Evolutionary conservation across 2,113 vertebrate genomes (phyloP).

Genomic region (Recurvirostra avosetta): DNA sequence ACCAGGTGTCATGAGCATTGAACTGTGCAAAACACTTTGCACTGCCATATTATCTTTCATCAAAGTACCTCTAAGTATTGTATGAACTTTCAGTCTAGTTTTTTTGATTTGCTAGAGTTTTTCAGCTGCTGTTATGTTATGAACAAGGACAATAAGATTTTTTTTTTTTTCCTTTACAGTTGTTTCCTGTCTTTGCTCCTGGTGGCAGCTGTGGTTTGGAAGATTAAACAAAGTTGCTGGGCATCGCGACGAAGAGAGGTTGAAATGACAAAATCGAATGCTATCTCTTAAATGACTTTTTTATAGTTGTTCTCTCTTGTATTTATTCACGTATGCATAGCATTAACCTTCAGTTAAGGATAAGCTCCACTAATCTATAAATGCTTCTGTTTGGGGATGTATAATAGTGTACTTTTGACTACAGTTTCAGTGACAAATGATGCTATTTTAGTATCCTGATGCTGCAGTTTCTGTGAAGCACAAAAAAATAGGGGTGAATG

Average conservation of each 20-base stretch:
- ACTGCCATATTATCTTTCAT: background rate
- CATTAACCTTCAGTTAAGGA: background rate
- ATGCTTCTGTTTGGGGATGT: background rate
- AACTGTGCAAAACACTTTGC: background rate
- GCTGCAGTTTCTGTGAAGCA: background rate
- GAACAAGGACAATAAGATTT: background rate
- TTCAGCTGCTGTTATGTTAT: background rate
- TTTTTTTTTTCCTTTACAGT: conserved; percentile 66
- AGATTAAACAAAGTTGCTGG: conserved; percentile 97
- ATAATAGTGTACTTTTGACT: background rate
- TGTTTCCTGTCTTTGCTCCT: conserved; percentile 94
- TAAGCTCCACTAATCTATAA: background rate
- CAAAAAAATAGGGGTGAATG: background rate
- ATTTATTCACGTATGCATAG: background rate
- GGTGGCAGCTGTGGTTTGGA: conserved; percentile 95
- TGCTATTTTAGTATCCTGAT: background rate
- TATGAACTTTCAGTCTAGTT: background rate
- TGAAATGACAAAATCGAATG: background rate
- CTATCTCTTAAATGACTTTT: background rate
- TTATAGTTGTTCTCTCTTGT: background rate
- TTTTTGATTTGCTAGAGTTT: background rate
- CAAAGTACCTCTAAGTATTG: background rate
- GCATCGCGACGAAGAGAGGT: conserved; percentile 92
- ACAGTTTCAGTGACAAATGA: background rate
- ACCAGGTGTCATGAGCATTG: background rate